Conservation (phyloP, 2,888 invertebrate genomes). For the Lasioglossum malachurum region DNA sequence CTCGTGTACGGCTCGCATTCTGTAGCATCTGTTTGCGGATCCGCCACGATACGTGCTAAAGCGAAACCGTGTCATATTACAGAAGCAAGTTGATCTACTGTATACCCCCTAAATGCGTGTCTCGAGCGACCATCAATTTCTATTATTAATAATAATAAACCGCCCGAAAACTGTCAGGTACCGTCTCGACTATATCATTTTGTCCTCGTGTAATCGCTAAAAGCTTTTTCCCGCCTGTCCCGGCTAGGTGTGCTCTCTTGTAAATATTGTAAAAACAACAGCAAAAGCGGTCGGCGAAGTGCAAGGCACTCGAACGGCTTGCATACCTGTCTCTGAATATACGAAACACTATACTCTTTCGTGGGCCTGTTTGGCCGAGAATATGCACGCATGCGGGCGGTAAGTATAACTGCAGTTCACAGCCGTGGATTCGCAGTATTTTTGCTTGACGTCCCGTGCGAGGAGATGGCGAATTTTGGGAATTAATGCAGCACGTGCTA, state of each 20-base stretch:
- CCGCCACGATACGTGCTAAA: neutral
- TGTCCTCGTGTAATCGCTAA: neutral
- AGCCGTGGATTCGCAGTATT: neutral
- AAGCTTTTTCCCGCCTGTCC: neutral
- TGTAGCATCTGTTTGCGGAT: slow-evolving; percentile 3
- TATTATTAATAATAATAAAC: neutral
- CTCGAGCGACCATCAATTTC: neutral
- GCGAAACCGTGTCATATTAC: neutral
- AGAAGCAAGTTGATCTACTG: neutral
- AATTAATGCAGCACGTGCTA: neutral
- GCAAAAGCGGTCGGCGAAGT: neutral
- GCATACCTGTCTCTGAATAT: neutral
- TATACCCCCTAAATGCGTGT: neutral
- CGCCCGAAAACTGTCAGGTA: neutral
- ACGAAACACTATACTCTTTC: neutral
- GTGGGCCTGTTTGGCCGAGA: neutral
- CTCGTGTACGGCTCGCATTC: neutral
- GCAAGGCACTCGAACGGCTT: neutral
- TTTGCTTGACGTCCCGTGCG: neutral
- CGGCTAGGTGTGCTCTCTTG: neutral
- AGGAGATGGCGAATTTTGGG: neutral
- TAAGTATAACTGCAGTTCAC: neutral
- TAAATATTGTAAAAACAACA: neutral
- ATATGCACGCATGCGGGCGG: neutral
- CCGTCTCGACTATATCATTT: neutral